Evolutionary conservation across 2,113 vertebrate genomes (phyloP).

Genomic region (Pica pica): DNA sequence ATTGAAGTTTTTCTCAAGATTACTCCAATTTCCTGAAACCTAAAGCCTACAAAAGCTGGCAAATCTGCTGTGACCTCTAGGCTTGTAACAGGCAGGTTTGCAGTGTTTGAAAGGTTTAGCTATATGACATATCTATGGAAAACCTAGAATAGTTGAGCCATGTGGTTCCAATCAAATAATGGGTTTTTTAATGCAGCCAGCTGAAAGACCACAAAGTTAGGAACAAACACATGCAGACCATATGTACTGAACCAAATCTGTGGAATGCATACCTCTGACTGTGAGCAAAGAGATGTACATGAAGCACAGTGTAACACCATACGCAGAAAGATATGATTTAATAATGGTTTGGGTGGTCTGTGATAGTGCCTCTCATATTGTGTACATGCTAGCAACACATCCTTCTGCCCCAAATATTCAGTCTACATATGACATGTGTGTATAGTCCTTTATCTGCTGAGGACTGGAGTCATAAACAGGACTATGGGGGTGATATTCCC

Average conservation of each 20-base stretch:
- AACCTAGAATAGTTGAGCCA: background rate
- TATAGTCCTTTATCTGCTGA: background rate
- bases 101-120: background rate
- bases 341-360: background rate
- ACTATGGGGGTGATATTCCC: background rate
- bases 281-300: background rate
- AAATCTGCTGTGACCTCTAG: background rate
- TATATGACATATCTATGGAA: background rate
- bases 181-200: background rate
- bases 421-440: background rate
- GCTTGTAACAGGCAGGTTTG: background rate
- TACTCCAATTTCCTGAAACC: background rate
- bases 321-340: background rate
- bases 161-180: background rate
- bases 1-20: background rate
- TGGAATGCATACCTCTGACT: background rate
- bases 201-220: background rate
- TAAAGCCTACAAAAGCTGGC: background rate
- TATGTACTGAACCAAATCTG: background rate
- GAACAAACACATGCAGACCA: background rate
- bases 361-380: background rate
- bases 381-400: background rate
- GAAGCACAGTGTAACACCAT: background rate
- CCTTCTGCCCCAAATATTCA: background rate
- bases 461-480: background rate